These are phyloP conservation scores for Paracanthobrama guichenoti DNA, from an alignment of 2,113 vertebrate species.

Conservation along the genomic window DNA sequence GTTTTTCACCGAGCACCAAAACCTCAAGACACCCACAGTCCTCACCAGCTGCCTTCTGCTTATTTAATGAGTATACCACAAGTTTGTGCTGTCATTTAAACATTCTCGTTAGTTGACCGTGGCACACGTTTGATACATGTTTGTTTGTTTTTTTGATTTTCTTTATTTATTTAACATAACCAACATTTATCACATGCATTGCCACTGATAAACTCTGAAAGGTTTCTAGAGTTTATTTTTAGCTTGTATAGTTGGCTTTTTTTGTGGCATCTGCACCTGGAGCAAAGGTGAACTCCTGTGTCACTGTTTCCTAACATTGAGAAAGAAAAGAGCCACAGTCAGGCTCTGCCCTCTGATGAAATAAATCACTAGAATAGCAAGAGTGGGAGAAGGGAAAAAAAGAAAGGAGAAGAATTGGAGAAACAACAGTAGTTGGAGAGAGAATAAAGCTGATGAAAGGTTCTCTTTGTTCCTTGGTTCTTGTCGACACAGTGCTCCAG, in stretches of 20 bases:
- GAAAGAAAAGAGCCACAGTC: slow-evolving; percentile 43
- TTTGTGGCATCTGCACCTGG: slow-evolving; percentile 56
- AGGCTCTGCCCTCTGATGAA: slow-evolving; percentile 49
- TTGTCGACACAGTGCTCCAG: slow-evolving; percentile 70
- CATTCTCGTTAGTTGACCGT: neutral
- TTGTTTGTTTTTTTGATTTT: neutral
- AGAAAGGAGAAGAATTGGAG: slow-evolving; percentile 52
- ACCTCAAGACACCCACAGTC: slow-evolving; percentile 31
- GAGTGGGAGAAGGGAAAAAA: neutral
- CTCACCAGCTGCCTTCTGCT: slow-evolving; percentile 35
- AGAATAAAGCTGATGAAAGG: slow-evolving; percentile 66
- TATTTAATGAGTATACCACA: slow-evolving; percentile 29
- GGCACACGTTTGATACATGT: slow-evolving; percentile 29
- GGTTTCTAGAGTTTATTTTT: neutral
- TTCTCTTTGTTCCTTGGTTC: slow-evolving; percentile 73
- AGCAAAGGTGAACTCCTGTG: slow-evolving; percentile 65
- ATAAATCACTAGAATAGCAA: slow-evolving; percentile 53
- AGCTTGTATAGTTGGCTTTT: neutral
- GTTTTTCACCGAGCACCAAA: neutral
- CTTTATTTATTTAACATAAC: neutral
- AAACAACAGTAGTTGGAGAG: slow-evolving; percentile 19
- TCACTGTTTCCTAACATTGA: slow-evolving; percentile 58
- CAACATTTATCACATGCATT: neutral
- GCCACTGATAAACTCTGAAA: neutral
- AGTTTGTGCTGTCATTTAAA: slow-evolving; percentile 9